Evolutionary conservation across 2,113 vertebrate genomes (phyloP).

Genomic region (Clarias macrocephalus): DNA sequence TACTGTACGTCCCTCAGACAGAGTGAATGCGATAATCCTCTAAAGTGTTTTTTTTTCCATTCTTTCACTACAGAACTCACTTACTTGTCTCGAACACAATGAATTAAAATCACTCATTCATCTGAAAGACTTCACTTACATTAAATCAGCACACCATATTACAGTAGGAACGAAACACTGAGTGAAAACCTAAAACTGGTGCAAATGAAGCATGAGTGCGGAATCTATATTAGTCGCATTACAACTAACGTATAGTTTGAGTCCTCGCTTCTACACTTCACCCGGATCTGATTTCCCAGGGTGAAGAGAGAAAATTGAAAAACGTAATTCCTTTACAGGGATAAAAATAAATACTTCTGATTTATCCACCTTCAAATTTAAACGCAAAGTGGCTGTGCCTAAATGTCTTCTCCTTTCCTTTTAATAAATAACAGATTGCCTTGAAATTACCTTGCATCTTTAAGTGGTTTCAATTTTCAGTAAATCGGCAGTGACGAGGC

Average conservation of each 20-base stretch:
- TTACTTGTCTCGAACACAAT: background rate
- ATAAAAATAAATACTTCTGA: slow-evolving; percentile 20
- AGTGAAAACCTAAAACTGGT: background rate
- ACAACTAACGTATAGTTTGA: background rate
- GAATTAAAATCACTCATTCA: background rate
- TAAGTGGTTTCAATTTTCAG: slow-evolving; percentile 8
- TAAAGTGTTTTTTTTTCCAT: background rate
- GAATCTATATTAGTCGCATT: background rate
- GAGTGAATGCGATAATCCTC: background rate
- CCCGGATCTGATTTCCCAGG: slow-evolving; percentile 22
- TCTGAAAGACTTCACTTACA: background rate
- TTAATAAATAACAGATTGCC: slow-evolving; percentile 21
- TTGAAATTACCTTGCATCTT: background rate
- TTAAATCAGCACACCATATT: background rate
- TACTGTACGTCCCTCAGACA: background rate
- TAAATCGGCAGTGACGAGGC: background rate
- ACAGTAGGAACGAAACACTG: background rate
- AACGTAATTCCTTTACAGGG: background rate
- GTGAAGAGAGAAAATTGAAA: slow-evolving; percentile 24
- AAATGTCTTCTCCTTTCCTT: background rate
- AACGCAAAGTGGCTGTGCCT: background rate
- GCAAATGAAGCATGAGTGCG: background rate
- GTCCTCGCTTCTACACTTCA: slow-evolving; percentile 1
- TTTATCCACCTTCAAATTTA: background rate
- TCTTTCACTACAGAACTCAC: background rate